These are phyloP conservation scores for Ranitomeya imitator DNA, from an alignment of 2,113 vertebrate genomes.

Conservation along the genomic window DNA sequence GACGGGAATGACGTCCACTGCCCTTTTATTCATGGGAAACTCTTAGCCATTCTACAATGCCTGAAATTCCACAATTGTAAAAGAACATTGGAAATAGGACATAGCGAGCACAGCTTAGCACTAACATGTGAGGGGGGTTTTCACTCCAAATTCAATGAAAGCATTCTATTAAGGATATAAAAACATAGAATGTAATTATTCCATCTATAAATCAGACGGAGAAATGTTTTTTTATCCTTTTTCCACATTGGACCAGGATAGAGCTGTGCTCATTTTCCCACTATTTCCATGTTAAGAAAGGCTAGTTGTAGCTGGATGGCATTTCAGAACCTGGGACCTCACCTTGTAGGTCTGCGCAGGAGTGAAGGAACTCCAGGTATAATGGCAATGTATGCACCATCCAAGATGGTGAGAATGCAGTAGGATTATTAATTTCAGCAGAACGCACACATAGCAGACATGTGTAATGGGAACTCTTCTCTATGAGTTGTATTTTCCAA, in stretches of 20 bases:
- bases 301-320: too few relatives aligned
- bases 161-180: background rate
- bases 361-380: too few relatives aligned
- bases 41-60: slow-evolving; percentile 3
- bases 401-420: too few relatives aligned
- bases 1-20: background rate
- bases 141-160: background rate
- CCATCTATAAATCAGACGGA: background rate
- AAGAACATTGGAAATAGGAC: background rate
- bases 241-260: background rate
- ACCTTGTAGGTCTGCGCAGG: too few relatives aligned
- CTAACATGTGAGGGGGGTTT: background rate
- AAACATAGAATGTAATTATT: background rate
- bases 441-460: too few relatives aligned
- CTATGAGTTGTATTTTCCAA: too few relatives aligned
- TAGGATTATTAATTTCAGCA: too few relatives aligned
- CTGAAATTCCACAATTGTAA: background rate
- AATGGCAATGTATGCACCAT: too few relatives aligned
- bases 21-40: slow-evolving; percentile 24
- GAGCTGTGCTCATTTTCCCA: background rate
- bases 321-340: too few relatives aligned
- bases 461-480: too few relatives aligned
- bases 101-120: background rate
- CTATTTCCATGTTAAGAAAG: background rate
- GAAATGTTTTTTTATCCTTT: background rate